phyloP scores from a whole-genome alignment of 1,140 invertebrate species.

The Cherax destructor region DNA sequence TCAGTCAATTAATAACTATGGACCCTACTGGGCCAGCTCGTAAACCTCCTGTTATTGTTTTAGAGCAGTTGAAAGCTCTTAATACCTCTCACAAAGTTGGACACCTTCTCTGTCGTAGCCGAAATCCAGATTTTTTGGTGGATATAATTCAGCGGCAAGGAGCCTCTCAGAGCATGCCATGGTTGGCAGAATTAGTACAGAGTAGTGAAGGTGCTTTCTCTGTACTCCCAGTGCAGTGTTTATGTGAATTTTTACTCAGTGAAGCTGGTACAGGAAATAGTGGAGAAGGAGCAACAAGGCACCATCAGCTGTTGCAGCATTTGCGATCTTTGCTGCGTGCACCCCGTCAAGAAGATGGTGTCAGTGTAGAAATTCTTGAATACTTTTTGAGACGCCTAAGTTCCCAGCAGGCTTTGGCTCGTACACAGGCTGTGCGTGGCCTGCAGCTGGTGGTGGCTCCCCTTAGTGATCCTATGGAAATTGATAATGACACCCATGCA shows the following conservation, averaged over 20 bases:
- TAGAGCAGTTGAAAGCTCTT: conserved; percentile 88
- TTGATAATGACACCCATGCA: conserved; percentile 73
- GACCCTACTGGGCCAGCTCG: conserved; percentile 89
- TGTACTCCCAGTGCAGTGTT: conserved; percentile 94
- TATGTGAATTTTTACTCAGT: conserved; percentile 95
- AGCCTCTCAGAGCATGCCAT: conserved; percentile 94
- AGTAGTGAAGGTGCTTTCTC: conserved; percentile 90
- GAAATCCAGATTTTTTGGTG: conserved; percentile 93
- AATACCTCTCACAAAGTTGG: conserved; percentile 89
- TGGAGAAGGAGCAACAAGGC: conserved; percentile 80
- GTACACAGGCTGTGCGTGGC: conserved; percentile 86
- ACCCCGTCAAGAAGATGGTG: conserved; percentile 75
- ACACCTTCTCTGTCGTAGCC: conserved; percentile 91
- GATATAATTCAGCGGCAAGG: conserved; percentile 89
- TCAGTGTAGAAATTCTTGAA: conserved; percentile 88
- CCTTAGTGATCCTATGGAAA: conserved; percentile 74
- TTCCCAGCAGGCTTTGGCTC: conserved; percentile 85
- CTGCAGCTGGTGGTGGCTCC: conserved; percentile 81
- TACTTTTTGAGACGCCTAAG: conserved; percentile 92
- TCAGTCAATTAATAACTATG: conserved; percentile 85
- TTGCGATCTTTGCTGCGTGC: conserved; percentile 79
- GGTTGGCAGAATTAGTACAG: conserved; percentile 95
- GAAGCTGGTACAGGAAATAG: conserved; percentile 74
- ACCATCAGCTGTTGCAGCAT: conserved; percentile 87
- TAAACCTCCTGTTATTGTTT: conserved; percentile 84